A percentile compares a stretch with the other conserved stretches of the same genome.
These are phyloP conservation scores for Apocheima hispidaria DNA, from an alignment of 2,888 invertebrate species.

Conservation along the genomic window DNA sequence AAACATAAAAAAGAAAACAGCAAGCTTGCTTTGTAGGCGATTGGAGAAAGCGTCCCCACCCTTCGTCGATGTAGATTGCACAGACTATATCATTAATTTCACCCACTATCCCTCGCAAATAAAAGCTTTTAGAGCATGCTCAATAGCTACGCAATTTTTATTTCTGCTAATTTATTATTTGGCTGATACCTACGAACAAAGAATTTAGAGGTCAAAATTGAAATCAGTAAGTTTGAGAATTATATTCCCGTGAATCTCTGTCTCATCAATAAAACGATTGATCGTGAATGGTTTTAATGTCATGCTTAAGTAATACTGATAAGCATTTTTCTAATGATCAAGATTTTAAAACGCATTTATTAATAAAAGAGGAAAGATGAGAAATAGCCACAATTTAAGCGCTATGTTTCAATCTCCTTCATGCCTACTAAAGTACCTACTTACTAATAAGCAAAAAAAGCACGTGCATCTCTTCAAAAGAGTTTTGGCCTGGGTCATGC, in stretches of 20 bases:
- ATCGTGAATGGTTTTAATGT: no score
- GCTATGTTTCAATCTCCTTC: not conserved
- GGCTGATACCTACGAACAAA: not conserved
- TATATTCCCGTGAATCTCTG: no score
- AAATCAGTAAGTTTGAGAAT: no score
- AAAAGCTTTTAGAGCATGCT: conserved; percentile 1
- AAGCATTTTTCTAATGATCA: no score
- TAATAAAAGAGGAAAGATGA: not conserved
- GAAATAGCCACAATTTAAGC: not conserved
- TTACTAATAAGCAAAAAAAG: conserved; percentile 1
- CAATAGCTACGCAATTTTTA: not conserved
- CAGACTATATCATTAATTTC: no score
- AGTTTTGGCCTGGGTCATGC: no score
- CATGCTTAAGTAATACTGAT: not conserved
- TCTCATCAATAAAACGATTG: no score
- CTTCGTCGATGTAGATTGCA: no score
- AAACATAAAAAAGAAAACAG: no score
- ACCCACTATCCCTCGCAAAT: not conserved
- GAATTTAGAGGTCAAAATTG: not conserved
- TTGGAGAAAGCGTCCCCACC: no score
- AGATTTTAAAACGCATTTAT: no score
- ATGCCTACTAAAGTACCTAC: not conserved
- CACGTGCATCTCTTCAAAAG: not conserved
- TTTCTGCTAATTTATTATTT: not conserved
- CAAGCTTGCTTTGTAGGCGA: no score